A percentile compares a stretch with the other conserved stretches of the same genome.
These are phyloP conservation scores for Coranthus polyacanthus DNA, from an alignment of 2,797 vertebrate species.

Conservation along the genomic window DNA sequence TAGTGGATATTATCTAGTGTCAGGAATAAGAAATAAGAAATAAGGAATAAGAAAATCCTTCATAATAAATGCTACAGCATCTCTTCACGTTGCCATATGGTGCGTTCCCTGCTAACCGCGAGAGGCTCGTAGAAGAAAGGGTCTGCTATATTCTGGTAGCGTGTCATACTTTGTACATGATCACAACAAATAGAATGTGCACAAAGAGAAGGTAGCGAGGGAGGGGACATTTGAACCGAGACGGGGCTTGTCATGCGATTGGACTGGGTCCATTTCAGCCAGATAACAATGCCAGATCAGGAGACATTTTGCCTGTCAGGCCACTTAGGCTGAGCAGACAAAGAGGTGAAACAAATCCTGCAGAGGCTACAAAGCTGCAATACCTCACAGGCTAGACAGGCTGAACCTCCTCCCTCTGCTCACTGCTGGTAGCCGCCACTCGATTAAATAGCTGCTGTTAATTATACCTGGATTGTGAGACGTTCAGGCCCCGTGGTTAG, in stretches of 20 bases:
- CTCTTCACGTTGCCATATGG: too few species aligned
- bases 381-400: conserved; percentile 82
- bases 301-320: conserved; percentile 72
- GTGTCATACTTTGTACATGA: conserved; percentile 34
- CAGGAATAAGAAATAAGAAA: too few species aligned
- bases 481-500: conserved; percentile 75
- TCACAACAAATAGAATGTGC: conserved; percentile 55
- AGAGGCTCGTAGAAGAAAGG: conserved; percentile 10
- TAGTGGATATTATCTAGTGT: too few species aligned
- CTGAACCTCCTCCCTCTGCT: conserved; percentile 57
- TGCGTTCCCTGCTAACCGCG: conserved; percentile 17
- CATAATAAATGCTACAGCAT: too few species aligned
- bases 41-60: too few species aligned
- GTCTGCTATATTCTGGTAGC: conserved; percentile 15
- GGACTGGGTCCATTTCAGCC: conserved; percentile 72
- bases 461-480: conserved; percentile 85
- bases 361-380: conserved; percentile 85
- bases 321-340: conserved; percentile 70
- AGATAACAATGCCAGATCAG: conserved; percentile 67
- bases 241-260: conserved; percentile 59
- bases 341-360: conserved; percentile 87
- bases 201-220: conserved; percentile 47
- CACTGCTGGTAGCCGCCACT: conserved; percentile 83
- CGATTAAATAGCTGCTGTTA: conserved; percentile 88
- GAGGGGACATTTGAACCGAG: conserved; percentile 56